phyloP scores from a whole-genome alignment of 1,140 invertebrate species.

The Bombus vancouverensis region DNA sequence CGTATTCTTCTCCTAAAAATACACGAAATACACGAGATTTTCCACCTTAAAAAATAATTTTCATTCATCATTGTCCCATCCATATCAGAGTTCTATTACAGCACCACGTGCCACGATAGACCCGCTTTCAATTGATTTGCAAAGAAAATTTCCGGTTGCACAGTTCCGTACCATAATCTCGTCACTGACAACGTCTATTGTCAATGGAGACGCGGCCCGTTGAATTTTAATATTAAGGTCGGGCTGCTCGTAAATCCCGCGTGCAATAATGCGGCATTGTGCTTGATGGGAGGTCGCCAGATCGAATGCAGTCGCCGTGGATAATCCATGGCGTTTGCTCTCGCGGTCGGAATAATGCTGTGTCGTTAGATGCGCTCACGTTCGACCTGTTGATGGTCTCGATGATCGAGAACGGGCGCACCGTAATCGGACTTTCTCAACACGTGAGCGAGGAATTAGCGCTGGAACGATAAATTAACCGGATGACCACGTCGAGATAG shows the following conservation, averaged over 20 bases:
- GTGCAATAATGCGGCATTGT: constrained; percentile 49
- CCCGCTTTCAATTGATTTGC: no score
- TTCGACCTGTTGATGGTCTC: constrained; percentile 3
- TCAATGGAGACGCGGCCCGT: not conserved
- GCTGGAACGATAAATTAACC: constrained; percentile 45
- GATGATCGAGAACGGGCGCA: not conserved
- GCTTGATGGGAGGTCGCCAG: constrained; percentile 45
- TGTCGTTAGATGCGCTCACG: constrained; percentile 42
- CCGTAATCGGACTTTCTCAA: constrained; percentile 41
- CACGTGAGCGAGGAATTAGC: constrained; percentile 43
- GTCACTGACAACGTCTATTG: not conserved
- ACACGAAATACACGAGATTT: no score
- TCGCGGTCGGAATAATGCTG: constrained; percentile 20
- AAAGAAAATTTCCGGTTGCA: not conserved
- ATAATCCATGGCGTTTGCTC: constrained; percentile 41
- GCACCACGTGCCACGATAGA: not conserved
- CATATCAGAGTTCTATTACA: no score
- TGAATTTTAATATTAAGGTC: constrained; percentile 48
- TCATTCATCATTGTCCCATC: not conserved
- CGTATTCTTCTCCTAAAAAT: no score
- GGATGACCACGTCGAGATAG: not conserved
- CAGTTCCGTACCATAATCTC: not conserved
- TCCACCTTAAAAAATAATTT: not conserved
- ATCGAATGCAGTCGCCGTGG: constrained; percentile 36
- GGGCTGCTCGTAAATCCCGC: constrained; percentile 34